Percentiles rank a stretch among this genome's conserved stretches.
Conservation (phyloP, 2,113 vertebrate genomes). For the Gymnorhina tibicen region DNA sequence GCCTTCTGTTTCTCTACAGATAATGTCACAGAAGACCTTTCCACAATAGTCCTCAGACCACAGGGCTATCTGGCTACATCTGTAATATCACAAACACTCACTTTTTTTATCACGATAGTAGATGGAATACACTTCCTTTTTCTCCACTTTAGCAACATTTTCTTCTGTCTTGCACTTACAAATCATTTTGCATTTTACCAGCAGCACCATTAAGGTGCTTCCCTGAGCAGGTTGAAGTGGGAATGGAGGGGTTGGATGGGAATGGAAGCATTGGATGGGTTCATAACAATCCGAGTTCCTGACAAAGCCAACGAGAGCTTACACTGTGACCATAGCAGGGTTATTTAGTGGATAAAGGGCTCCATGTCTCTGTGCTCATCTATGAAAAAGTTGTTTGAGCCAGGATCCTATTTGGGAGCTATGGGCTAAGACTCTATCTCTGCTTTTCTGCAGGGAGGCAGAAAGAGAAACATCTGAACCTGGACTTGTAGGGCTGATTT, state of each 20-base stretch:
- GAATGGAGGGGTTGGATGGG: too few species aligned
- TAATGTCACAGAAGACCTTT: not conserved
- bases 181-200: not conserved
- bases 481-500: not conserved
- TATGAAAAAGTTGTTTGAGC: not conserved
- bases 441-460: not conserved
- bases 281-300: not conserved
- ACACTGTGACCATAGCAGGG: accelerated
- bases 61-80: not conserved
- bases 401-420: not conserved
- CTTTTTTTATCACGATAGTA: not conserved
- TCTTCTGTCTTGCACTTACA: not conserved
- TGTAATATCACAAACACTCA: not conserved
- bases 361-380: not conserved
- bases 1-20: not conserved
- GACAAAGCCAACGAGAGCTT: not conserved
- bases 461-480: not conserved
- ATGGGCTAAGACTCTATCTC: not conserved
- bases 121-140: not conserved
- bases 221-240: not conserved
- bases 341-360: not conserved
- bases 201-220: not conserved
- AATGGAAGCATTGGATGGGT: not conserved
- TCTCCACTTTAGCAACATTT: not conserved
- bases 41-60: not conserved